phyloP scores from a whole-genome alignment of 2,888 invertebrate species.

The Chloromyia formosa region DNA sequence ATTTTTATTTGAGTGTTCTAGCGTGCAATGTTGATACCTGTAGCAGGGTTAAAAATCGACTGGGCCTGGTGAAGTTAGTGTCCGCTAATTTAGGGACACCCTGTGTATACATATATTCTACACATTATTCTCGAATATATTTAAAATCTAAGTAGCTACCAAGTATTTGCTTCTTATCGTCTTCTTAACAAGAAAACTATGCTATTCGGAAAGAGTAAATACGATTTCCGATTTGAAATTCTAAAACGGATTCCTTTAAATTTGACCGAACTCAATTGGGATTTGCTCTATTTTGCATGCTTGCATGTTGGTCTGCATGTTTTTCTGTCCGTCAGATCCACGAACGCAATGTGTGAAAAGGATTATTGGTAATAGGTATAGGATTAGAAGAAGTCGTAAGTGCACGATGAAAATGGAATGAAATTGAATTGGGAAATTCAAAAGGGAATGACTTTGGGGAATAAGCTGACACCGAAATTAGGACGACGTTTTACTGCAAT shows the following conservation, averaged over 20 bases:
- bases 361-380: no score
- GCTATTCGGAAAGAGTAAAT: neutral
- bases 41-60: no score
- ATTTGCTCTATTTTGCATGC: neutral
- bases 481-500: slow-evolving; percentile 3
- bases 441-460: slow-evolving; percentile 11
- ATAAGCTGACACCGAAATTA: neutral
- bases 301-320: slow-evolving; percentile 4
- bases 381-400: neutral
- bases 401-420: neutral
- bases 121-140: neutral
- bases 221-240: slow-evolving; percentile 22
- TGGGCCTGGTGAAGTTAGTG: no score
- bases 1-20: no score
- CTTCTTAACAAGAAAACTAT: no score
- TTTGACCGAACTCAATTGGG: slow-evolving; percentile 20
- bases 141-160: slow-evolving; percentile 4
- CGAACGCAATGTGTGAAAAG: neutral
- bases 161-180: neutral
- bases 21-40: no score
- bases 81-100: no score
- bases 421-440: neutral
- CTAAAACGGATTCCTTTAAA: slow-evolving; percentile 21
- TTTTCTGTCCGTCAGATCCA: neutral
- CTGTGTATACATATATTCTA: slow-evolving; percentile 12